A percentile compares a stretch with the other conserved stretches of the same genome.
phyloP scores from a whole-genome alignment of 1,140 invertebrate genomes.

The Papilio aristodemus region DNA sequence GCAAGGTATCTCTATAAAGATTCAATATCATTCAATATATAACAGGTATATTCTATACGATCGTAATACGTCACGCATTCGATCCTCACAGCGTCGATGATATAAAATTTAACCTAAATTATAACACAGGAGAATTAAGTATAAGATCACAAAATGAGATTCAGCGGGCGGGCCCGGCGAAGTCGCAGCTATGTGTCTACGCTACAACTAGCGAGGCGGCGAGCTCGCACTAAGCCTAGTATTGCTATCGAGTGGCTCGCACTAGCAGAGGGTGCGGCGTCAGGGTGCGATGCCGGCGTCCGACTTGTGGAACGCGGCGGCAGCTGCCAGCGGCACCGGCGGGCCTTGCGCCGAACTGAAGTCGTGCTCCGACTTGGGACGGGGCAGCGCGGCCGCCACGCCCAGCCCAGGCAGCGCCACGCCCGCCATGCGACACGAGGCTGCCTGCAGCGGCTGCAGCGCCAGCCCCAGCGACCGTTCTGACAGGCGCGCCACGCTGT shows the following conservation, averaged over 20 bases:
- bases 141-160: constrained; percentile 81
- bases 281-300: constrained; percentile 88
- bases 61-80: constrained; percentile 73
- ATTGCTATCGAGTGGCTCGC: constrained; percentile 70
- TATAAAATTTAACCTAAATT: constrained; percentile 81
- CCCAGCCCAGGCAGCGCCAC: constrained; percentile 82
- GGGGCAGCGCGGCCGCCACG: constrained; percentile 83
- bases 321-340: constrained; percentile 72
- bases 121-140: constrained; percentile 81
- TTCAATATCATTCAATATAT: constrained; percentile 77
- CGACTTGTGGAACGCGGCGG: constrained; percentile 89
- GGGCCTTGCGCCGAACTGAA: constrained; percentile 84
- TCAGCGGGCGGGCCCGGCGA: constrained; percentile 75
- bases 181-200: constrained; percentile 76
- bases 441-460: constrained; percentile 84
- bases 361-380: constrained; percentile 91
- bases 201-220: constrained; percentile 75
- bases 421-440: constrained; percentile 82
- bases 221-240: constrained; percentile 77
- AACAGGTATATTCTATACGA: constrained; percentile 77
- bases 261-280: constrained; percentile 84
- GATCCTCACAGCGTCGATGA: constrained; percentile 78
- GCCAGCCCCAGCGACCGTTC: constrained; percentile 84
- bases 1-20: constrained; percentile 80
- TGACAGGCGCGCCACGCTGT: constrained; percentile 86